Percentiles rank a stretch among this genome's conserved stretches.
phyloP scores from a whole-genome alignment of 2,797 vertebrate species.

The Macropus fuliginosus region DNA sequence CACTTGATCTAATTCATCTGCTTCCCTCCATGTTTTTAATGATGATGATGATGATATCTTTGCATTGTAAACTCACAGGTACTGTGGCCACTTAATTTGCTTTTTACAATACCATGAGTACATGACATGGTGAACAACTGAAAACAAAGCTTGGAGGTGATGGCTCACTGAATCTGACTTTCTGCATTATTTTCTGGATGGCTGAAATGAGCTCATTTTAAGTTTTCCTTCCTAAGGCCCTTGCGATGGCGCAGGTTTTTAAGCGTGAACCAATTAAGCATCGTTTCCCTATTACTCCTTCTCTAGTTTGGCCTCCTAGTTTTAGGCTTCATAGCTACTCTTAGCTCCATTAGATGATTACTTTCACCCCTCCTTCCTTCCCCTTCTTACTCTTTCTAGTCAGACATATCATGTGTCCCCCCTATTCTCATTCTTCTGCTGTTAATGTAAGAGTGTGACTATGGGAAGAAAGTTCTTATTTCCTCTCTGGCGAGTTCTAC shows the following conservation, averaged over 20 bases:
- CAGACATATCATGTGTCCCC: not conserved
- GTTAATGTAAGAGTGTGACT: not conserved
- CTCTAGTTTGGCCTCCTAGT: not conserved
- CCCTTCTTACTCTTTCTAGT: constrained; percentile 9
- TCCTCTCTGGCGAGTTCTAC: not conserved
- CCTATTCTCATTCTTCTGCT: not conserved
- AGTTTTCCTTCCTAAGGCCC: constrained; percentile 36
- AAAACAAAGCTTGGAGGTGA: constrained; percentile 12
- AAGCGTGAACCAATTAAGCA: constrained; percentile 27
- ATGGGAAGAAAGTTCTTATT: not conserved
- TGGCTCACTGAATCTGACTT: constrained; percentile 43
- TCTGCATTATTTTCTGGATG: constrained; percentile 49
- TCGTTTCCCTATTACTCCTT: not conserved
- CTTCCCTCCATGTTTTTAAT: not conserved
- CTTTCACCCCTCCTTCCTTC: not conserved
- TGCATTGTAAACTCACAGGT: constrained; percentile 33
- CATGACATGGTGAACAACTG: not conserved
- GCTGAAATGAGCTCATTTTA: constrained; percentile 31
- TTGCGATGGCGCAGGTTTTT: constrained; percentile 30
- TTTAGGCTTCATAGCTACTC: constrained; percentile 18
- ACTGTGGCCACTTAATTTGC: constrained; percentile 1
- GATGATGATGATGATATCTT: constrained; percentile 6
- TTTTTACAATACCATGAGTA: not conserved
- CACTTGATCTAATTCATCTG: not conserved
- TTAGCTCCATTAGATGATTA: not conserved